A percentile compares a stretch with the other conserved stretches of the same genome.
These are phyloP conservation scores for Tadarida brasiliensis DNA, from an alignment of 2,797 vertebrate genomes.

Conservation along the genomic window DNA sequence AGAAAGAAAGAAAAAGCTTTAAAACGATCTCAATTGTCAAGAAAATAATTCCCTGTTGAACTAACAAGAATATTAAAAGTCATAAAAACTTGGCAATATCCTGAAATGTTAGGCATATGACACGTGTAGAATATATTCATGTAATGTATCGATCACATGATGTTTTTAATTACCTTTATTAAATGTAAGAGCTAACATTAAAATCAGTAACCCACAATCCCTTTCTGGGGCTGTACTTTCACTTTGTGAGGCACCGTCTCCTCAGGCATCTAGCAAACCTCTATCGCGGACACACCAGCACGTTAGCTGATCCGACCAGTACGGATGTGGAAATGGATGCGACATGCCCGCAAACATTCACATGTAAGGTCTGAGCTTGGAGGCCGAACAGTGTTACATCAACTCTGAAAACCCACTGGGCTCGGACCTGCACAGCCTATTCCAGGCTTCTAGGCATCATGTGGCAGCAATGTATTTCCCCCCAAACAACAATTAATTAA, in stretches of 20 bases:
- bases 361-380: background rate
- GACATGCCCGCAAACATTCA: background rate
- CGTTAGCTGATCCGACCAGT: background rate
- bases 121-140: background rate
- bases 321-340: background rate
- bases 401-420: background rate
- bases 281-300: background rate
- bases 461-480: slow-evolving; percentile 54
- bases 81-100: background rate
- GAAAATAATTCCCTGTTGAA: background rate
- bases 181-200: slow-evolving; percentile 25
- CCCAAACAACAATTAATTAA: too few species aligned
- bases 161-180: slow-evolving; percentile 60
- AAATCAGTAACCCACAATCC: background rate
- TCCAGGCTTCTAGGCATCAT: background rate
- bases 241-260: slow-evolving; percentile 36
- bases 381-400: background rate
- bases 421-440: background rate
- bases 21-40: background rate
- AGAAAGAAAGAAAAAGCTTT: background rate
- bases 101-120: background rate
- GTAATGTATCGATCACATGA: background rate
- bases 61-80: slow-evolving; percentile 37
- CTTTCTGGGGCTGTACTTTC: slow-evolving; percentile 46
- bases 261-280: background rate